Base-by-base conservation (phyloP, 2,113 vertebrate species). In the Solea solea region DNA sequence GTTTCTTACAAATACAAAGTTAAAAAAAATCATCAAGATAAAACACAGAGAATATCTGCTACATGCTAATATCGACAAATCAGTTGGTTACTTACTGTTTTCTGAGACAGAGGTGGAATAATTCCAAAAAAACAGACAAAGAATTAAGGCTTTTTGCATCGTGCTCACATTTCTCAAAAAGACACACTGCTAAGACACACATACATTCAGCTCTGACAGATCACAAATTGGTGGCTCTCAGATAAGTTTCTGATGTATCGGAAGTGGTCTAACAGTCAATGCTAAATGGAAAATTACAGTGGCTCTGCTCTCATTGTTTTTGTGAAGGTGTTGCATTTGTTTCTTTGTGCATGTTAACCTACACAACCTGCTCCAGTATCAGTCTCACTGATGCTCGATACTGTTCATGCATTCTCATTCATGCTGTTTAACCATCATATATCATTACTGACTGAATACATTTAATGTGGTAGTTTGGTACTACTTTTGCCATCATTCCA, bases 261-360 rank as follows among this genome's bases (percentile, higher is more conserved):
- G 76, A 87, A 83, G 82, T 81, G 82, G 74, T 49, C 64, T 39
- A 52, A 49, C 51, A 74, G 64, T 7, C 4, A 62, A 7, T 48
- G 59, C 41, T 65, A 21, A 21, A 16, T 56, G 56, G 68, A 76
- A 80, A 50, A 48, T 34, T 27, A 64, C 15, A 0, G 4, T 12
- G 15, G 10, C 45, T 53, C 2, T 54, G 53, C 72, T 78, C 63
- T 76, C 78, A 5, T 62, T 5, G 0, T 67, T 72, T 74, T 64
- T 74, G 34, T 66, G 14, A 49, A 44, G 13, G 28, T 50, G 49
- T 51, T 3, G 2, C 2, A 5, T 49, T 25, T 46, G 28, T 51
- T 45, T 39, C 68, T 41, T 34, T 41, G 65, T 44, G 34, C 7
- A 60, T 71, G 52, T 63, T 60, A 10, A 45, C 0, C 9, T 6